phyloP scores from a whole-genome alignment of 2,113 vertebrate genomes.

The Manacus vitellinus region DNA sequence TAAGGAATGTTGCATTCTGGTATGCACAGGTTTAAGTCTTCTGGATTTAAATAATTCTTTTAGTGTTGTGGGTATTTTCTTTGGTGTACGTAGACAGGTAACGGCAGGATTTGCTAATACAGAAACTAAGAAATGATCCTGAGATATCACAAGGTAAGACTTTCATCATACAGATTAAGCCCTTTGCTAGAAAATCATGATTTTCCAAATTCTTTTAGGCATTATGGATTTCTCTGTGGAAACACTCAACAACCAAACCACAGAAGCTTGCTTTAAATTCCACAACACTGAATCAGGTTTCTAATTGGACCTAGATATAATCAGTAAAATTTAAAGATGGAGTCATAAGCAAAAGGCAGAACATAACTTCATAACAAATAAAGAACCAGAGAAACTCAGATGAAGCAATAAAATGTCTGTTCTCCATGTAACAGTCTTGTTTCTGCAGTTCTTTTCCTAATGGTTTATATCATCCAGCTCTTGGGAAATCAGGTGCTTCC shows the following conservation, averaged over 20 bases:
- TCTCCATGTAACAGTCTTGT: neutral
- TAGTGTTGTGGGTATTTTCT: neutral
- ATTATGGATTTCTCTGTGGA: neutral
- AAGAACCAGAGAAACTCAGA: neutral
- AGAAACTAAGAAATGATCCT: neutral
- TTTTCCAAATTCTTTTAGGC: slow-evolving; percentile 6
- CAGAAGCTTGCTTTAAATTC: neutral
- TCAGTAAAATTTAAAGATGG: neutral
- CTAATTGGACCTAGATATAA: neutral
- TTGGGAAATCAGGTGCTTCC: slow-evolving; percentile 28
- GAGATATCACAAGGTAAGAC: neutral
- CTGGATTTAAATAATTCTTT: neutral
- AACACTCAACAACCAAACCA: neutral
- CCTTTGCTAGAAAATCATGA: neutral
- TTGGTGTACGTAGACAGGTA: neutral
- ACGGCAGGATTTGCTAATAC: neutral
- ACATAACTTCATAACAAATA: neutral
- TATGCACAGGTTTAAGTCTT: neutral
- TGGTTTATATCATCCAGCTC: neutral
- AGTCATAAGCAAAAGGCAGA: neutral
- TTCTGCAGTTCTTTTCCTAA: neutral
- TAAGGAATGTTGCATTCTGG: neutral
- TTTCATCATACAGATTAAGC: neutral
- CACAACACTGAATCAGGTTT: neutral
- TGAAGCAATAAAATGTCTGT: neutral